Evolutionary conservation across 2,797 vertebrate genomes (phyloP), one percentile per base, ranked within the genome.

Genomic region (Enteromius viviparus): DNA sequence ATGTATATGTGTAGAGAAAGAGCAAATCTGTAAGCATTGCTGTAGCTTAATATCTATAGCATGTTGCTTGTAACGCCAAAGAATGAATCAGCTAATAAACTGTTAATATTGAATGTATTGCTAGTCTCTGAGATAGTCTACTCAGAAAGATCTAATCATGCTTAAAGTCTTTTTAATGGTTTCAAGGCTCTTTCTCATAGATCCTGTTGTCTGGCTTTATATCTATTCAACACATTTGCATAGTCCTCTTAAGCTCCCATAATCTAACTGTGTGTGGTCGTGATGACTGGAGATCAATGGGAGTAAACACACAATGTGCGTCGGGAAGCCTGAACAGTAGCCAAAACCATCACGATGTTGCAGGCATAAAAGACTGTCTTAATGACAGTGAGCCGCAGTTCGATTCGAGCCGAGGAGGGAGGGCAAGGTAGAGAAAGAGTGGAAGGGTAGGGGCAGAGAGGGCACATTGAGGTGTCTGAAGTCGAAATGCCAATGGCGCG

Each of bases 251-350:
- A 29, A 78, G 10, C n/a, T 90, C 92, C 89, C 11, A 91, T 93
- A 81, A 42, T 12, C 79, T 85, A 78, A 83, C 86, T 72, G 47
- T 66, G 79, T n/a, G 83, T 64, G 58, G 72, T 72, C 82, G 81
- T 79, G 26, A 69, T 72, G 87, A 90, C 86, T 75, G 80, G 87
- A 93, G 92, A 94, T 93, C 89, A 88, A 90, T 91, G 84, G 34
- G 47, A 62, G 29, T 87, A 90, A 81, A 82, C 82, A 72, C 23
- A 68, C 58, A 29, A 81, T 80, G 64, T 80, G 68, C 34, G 40
- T 75, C 1, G 4, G 15, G 51, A 70, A 83, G 47, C 47, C 40
- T 32, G 17, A 14, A 64, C 65, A 81, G 76, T 49, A 53, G 14
- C 21, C 21, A 29, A 47, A 85, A 55, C 58, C 69, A 29, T 17